A percentile compares a stretch with the other conserved stretches of the same genome.
phyloP scores from a whole-genome alignment of 1,140 invertebrate genomes.

The Eurytemora carolleeae region DNA sequence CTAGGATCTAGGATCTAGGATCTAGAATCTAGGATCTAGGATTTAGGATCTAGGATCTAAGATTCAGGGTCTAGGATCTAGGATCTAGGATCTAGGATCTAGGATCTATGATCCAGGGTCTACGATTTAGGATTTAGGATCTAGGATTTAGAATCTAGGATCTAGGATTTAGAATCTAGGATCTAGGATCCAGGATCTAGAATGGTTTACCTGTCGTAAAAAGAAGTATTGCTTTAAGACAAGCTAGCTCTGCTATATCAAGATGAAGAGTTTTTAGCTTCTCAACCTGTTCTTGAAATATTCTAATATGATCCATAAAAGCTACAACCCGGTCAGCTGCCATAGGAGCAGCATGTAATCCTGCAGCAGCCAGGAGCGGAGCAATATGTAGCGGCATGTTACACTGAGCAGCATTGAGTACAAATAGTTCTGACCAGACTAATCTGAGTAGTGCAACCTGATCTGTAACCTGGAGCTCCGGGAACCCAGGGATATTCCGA shows the following conservation, averaged over 20 bases:
- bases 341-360: constrained; percentile 83
- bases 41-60: too few species aligned
- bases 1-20: too few species aligned
- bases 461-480: constrained; percentile 54
- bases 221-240: constrained; percentile 93
- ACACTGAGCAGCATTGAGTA: constrained; percentile 90
- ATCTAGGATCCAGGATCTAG: too few species aligned
- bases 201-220: constrained; percentile 89
- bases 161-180: too few species aligned
- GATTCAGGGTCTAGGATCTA: too few species aligned
- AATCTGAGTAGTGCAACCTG: constrained; percentile 82
- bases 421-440: constrained; percentile 93
- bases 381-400: constrained; percentile 93
- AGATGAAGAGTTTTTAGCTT: constrained; percentile 94
- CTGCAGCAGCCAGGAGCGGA: constrained; percentile 75
- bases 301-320: constrained; percentile 96
- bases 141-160: too few species aligned
- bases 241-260: constrained; percentile 93
- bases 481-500: constrained; percentile 91
- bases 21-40: too few species aligned
- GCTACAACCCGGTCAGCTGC: constrained; percentile 87
- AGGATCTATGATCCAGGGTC: too few species aligned
- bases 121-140: too few species aligned
- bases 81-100: too few species aligned
- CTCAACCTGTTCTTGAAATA: constrained; percentile 93